Evolutionary conservation across 2,797 vertebrate genomes (phyloP).

Genomic region (Calcarius lapponicus): DNA sequence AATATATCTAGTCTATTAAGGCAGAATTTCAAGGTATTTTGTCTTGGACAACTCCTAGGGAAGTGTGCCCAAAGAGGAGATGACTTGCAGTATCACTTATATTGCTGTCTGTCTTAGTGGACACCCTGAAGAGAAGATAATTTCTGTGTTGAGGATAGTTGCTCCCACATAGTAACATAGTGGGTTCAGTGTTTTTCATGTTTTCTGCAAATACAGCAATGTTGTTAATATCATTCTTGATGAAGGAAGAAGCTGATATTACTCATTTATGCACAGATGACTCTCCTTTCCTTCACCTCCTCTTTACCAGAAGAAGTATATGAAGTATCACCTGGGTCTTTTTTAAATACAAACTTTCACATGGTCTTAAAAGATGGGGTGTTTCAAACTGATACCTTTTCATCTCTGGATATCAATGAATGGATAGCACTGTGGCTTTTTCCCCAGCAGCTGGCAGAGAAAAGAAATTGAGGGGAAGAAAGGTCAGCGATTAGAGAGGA

Average conservation of each 20-base stretch:
- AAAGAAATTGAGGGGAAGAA: slow-evolving; percentile 16
- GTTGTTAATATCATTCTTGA: neutral
- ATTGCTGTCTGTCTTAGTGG: neutral
- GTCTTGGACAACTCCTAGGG: neutral
- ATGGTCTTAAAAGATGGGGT: neutral
- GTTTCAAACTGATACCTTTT: neutral
- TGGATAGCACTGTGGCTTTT: neutral
- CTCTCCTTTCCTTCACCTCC: neutral
- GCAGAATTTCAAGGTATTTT: neutral
- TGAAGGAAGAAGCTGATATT: neutral
- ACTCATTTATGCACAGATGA: neutral
- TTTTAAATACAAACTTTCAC: neutral
- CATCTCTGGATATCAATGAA: neutral
- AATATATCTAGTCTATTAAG: neutral
- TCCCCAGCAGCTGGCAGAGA: neutral
- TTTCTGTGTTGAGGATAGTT: neutral
- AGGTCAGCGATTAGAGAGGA: neutral
- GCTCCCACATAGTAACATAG: neutral
- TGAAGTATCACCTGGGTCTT: neutral
- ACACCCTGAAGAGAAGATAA: neutral
- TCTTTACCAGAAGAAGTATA: neutral
- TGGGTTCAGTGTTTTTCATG: neutral
- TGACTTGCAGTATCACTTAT: neutral
- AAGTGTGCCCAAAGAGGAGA: neutral
- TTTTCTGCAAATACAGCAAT: neutral